Percentiles rank a stretch among this genome's conserved stretches.
phyloP scores from a whole-genome alignment of 1,140 invertebrate species.

The Drosophila arawakana region DNA sequence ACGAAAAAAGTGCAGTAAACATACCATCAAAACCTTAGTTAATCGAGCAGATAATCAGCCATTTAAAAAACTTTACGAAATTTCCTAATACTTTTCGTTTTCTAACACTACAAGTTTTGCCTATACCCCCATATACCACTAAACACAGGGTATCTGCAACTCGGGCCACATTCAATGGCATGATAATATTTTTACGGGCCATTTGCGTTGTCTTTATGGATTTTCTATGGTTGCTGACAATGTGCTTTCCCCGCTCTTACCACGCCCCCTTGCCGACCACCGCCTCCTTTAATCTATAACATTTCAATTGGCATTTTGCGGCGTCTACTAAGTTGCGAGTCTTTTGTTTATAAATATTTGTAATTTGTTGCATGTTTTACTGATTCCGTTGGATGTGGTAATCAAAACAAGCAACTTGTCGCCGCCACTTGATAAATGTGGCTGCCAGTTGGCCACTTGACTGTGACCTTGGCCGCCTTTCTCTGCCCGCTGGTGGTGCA shows the following conservation, averaged over 20 bases:
- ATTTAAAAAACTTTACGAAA: too few species aligned
- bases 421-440: conserved; percentile 66
- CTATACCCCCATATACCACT: neutral
- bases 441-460: conserved; percentile 44
- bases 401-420: conserved; percentile 66
- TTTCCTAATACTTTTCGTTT: too few species aligned
- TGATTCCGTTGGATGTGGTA: conserved; percentile 42
- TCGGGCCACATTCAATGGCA: conserved; percentile 57
- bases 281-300: neutral
- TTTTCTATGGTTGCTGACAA: conserved; percentile 59
- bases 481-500: conserved; percentile 2
- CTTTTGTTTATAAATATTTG: conserved; percentile 68
- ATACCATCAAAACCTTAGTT: too few species aligned
- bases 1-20: too few species aligned
- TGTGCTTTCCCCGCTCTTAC: neutral
- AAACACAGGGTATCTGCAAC: conserved; percentile 19
- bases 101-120: conserved; percentile 5
- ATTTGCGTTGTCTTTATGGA: conserved; percentile 75
- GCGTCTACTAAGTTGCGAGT: conserved; percentile 57
- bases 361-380: conserved; percentile 66
- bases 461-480: conserved; percentile 69
- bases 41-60: too few species aligned
- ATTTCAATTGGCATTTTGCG: conserved; percentile 59
- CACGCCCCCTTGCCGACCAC: neutral
- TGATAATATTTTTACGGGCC: conserved; percentile 78